A percentile compares a stretch with the other conserved stretches of the same genome.
Conservation (phyloP, 2,888 invertebrate species). For the Drosophila mimetica region DNA sequence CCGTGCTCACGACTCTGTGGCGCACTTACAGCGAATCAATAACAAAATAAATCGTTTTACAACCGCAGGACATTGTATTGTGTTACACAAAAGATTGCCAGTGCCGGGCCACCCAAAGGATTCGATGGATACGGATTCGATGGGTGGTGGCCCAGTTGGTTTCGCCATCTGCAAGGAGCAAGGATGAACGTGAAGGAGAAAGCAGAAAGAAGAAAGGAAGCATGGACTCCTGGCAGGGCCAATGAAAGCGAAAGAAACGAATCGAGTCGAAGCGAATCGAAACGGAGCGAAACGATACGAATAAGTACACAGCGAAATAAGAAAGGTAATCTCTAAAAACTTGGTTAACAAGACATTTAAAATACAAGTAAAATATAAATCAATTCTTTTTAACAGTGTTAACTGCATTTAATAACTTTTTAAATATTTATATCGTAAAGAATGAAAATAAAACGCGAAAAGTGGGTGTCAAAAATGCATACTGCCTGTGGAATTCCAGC, state of each 20-base stretch:
- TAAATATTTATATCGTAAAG: too few species aligned
- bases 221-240: slow-evolving; percentile 42
- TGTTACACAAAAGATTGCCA: slow-evolving; percentile 78
- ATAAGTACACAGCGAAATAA: slow-evolving; percentile 22
- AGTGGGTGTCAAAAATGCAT: not conserved
- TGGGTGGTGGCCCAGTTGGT: slow-evolving; percentile 24
- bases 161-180: slow-evolving; percentile 28
- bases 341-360: too few species aligned
- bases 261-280: slow-evolving; percentile 43
- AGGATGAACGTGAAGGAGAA: slow-evolving; percentile 22
- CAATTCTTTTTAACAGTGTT: too few species aligned
- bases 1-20: slow-evolving; percentile 45
- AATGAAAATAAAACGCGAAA: too few species aligned
- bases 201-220: slow-evolving; percentile 23
- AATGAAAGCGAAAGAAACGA: slow-evolving; percentile 68
- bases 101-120: slow-evolving; percentile 34
- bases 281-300: slow-evolving; percentile 51
- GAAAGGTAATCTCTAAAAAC: too few species aligned
- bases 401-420: too few species aligned
- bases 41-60: slow-evolving; percentile 81
- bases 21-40: slow-evolving; percentile 79
- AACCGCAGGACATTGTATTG: slow-evolving; percentile 81
- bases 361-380: too few species aligned
- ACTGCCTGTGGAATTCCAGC: not conserved
- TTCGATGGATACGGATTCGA: slow-evolving; percentile 40